Evolutionary conservation across 2,888 invertebrate genomes (phyloP).

Genomic region (Seira musarum): DNA sequence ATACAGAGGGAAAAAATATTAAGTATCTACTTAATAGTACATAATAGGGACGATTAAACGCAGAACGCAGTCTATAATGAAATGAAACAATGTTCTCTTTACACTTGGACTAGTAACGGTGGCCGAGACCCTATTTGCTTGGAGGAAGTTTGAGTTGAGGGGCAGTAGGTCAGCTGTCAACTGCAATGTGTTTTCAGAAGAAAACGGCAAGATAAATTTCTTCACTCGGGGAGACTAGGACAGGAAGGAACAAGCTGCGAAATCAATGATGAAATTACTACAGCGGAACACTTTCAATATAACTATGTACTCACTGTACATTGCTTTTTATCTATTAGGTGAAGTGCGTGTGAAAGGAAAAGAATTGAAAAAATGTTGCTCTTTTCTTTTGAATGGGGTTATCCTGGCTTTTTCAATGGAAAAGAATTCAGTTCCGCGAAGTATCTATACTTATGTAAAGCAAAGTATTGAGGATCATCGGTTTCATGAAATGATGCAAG

Average conservation of each 20-base stretch:
- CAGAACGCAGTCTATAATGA: too few relatives aligned
- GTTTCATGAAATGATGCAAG: too few relatives aligned
- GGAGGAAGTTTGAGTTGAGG: constrained; percentile 39
- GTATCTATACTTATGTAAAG: too few relatives aligned
- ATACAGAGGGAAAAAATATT: not conserved
- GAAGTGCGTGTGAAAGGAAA: not conserved
- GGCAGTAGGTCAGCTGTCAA: constrained; percentile 59
- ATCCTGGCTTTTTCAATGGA: too few relatives aligned
- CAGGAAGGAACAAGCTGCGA: constrained; percentile 22
- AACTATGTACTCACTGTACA: too few relatives aligned
- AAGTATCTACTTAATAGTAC: not conserved
- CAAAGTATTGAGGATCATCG: too few relatives aligned
- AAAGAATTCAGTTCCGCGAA: too few relatives aligned
- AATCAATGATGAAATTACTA: constrained; percentile 26
- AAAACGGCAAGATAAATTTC: constrained; percentile 1
- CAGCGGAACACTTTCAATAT: too few relatives aligned
- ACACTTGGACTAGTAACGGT: constrained; percentile 2
- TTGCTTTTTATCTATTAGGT: too few relatives aligned
- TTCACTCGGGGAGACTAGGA: constrained; percentile 10
- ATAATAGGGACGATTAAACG: too few relatives aligned
- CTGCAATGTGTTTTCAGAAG: constrained; percentile 24
- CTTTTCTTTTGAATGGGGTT: too few relatives aligned
- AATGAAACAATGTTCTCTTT: not conserved
- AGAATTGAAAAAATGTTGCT: not conserved
- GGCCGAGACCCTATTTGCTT: constrained; percentile 51